Evolutionary conservation across 1,140 invertebrate species (phyloP).

Genomic region (Chrysomallon squamiferum): DNA sequence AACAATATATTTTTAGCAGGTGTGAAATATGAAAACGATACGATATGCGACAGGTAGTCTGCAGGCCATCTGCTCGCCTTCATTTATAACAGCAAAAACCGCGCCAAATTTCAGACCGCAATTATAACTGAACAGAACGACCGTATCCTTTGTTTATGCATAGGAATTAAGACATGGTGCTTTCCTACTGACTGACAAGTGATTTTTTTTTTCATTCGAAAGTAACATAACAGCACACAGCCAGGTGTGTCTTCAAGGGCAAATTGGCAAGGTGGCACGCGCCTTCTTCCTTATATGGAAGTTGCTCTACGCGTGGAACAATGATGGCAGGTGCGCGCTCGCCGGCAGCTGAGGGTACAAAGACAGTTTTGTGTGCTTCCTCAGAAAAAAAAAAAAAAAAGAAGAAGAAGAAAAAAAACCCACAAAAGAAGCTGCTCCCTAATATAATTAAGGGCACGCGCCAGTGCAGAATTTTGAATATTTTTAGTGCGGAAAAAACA

Average conservation of each 20-base stretch:
- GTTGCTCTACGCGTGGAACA: slow-evolving; percentile 1
- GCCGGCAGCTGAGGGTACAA: slow-evolving; percentile 19
- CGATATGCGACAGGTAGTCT: neutral
- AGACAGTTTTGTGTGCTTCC: slow-evolving; percentile 8
- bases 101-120: slow-evolving; percentile 8
- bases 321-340: slow-evolving; percentile 19
- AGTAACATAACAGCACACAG: slow-evolving; percentile 16
- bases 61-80: neutral
- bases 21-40: neutral
- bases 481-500: no score
- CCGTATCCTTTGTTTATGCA: neutral
- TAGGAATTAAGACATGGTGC: slow-evolving; percentile 5
- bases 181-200: neutral
- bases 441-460: slow-evolving; percentile 12
- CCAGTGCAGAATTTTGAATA: slow-evolving; percentile 10
- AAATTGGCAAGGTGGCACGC: slow-evolving; percentile 19
- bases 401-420: no score
- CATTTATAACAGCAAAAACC: slow-evolving; percentile 2
- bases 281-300: slow-evolving; percentile 20
- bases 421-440: slow-evolving; percentile 9
- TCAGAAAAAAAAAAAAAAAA: neutral
- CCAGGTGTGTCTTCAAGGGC: slow-evolving; percentile 14
- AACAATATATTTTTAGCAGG: neutral
- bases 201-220: neutral
- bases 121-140: slow-evolving; percentile 1